Evolutionary conservation across 2,797 vertebrate species (phyloP).

Genomic region (Varecia variegata): DNA sequence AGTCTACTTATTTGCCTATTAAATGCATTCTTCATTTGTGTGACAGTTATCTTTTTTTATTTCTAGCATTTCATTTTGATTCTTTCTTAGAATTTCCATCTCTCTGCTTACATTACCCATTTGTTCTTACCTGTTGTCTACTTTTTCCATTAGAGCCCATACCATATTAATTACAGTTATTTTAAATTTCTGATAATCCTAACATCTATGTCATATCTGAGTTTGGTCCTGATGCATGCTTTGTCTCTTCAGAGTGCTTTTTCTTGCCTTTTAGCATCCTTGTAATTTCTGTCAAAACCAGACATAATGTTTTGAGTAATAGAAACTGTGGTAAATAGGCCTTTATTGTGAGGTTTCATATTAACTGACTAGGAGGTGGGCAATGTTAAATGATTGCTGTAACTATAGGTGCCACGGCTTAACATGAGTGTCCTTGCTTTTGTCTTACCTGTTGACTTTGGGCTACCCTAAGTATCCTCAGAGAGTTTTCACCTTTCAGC

Average conservation of each 20-base stretch:
- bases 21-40: neutral
- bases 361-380: neutral
- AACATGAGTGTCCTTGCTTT: neutral
- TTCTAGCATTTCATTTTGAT: no score
- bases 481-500: no score
- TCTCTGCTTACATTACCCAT: neutral
- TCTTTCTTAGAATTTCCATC: neutral
- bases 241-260: neutral
- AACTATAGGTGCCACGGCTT: neutral
- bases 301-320: neutral
- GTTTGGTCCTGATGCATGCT: neutral
- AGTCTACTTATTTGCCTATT: neutral
- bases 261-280: neutral
- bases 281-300: neutral
- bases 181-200: neutral
- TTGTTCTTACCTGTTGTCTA: neutral
- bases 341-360: neutral
- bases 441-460: neutral
- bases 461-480: neutral
- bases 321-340: neutral
- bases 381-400: neutral
- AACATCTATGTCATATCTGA: neutral
- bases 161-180: neutral
- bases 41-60: neutral
- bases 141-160: neutral